A percentile compares a stretch with the other conserved stretches of the same genome.
Evolutionary conservation across 2,888 invertebrate species (phyloP).

Genomic region (Parapristionchus giblindavisi): DNA sequence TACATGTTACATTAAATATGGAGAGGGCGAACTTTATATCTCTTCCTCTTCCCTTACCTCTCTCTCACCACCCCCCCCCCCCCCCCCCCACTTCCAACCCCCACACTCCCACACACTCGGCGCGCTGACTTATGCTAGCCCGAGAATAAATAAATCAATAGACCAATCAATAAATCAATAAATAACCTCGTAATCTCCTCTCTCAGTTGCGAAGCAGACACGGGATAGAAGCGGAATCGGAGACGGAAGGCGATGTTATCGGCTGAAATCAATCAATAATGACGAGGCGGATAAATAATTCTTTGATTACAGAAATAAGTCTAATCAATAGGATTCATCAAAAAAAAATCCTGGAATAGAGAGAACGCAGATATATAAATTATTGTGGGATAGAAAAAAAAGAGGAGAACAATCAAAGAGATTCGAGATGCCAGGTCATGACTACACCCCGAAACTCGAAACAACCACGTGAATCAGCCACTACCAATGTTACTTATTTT

Average conservation of each 20-base stretch:
- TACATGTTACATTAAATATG: too few relatives aligned
- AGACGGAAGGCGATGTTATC: slow-evolving; percentile 84
- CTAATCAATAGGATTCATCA: too few relatives aligned
- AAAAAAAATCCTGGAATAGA: neutral
- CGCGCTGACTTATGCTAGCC: neutral
- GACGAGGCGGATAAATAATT: neutral
- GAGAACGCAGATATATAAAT: neutral
- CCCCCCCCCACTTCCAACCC: neutral
- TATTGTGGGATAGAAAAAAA: neutral
- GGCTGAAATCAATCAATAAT: slow-evolving; percentile 45
- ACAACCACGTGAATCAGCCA: too few relatives aligned
- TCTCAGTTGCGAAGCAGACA: slow-evolving; percentile 88
- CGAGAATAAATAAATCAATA: slow-evolving; percentile 11
- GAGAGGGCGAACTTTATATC: slow-evolving; percentile 12
- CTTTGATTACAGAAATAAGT: too few relatives aligned
- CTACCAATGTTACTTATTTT: too few relatives aligned
- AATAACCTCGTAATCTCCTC: slow-evolving; percentile 87
- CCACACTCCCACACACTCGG: neutral
- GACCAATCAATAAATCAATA: slow-evolving; percentile 7
- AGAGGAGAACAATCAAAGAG: neutral
- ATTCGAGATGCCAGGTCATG: too few relatives aligned
- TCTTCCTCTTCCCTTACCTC: neutral
- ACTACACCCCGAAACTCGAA: too few relatives aligned
- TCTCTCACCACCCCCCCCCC: neutral
- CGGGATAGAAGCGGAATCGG: slow-evolving; percentile 96